phyloP scores from a whole-genome alignment of 2,888 invertebrate species.

The Drosophila barbarae region DNA sequence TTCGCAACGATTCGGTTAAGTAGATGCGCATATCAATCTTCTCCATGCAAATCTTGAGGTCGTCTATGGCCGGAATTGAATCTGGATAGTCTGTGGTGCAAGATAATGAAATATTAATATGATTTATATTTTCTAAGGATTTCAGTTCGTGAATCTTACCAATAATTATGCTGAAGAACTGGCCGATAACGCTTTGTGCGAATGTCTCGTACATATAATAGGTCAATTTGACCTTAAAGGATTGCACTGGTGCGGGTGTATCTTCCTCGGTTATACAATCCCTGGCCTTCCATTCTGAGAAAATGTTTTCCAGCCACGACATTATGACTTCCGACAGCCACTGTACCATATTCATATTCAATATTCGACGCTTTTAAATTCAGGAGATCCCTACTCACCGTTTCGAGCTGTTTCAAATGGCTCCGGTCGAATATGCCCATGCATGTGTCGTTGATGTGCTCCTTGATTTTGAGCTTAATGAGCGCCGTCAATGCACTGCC shows the following conservation, averaged over 20 bases:
- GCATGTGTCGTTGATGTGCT: constrained; percentile 91
- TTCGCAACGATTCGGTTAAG: constrained; percentile 89
- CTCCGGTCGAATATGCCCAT: constrained; percentile 92
- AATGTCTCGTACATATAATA: constrained; percentile 94
- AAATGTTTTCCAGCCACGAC: constrained; percentile 92
- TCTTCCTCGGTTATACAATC: constrained; percentile 82
- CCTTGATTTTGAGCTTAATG: constrained; percentile 90
- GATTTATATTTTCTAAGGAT: fast-evolving
- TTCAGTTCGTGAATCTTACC: constrained; percentile 78
- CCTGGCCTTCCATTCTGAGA: constrained; percentile 83
- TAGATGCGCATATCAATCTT: constrained; percentile 90
- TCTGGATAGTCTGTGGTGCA: constrained; percentile 90
- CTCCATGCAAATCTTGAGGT: constrained; percentile 90
- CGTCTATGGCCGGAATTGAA: constrained; percentile 94
- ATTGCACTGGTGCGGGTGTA: constrained; percentile 80
- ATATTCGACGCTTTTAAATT: background rate
- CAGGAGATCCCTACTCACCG: constrained; percentile 80
- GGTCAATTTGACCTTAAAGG: constrained; percentile 87
- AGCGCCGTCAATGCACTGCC: constrained; percentile 91
- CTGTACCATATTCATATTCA: constrained; percentile 77
- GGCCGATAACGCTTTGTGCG: constrained; percentile 92
- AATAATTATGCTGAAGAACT: constrained; percentile 97
- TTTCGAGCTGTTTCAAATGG: constrained; percentile 87
- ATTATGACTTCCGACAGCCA: constrained; percentile 94
- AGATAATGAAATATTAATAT: background rate